Base-by-base conservation (phyloP, 2,888 invertebrate genomes). In the Flabesymbios commensalis region DNA sequence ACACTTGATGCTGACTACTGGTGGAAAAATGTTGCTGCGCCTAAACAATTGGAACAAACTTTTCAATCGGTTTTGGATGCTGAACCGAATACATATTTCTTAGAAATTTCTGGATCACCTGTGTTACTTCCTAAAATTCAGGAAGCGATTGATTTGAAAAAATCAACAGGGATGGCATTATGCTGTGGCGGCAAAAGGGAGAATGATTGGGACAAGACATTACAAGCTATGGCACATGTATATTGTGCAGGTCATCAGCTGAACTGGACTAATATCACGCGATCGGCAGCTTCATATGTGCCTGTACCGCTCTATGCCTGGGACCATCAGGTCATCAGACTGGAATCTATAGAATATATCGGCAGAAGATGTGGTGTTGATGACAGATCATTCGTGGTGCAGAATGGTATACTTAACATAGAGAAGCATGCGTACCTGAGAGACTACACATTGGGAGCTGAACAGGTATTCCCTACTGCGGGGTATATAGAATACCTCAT, bases 1-100 rank as follows among this genome's bases (percentile, higher is more conserved):
- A 45, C 24, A 7, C 26, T 52, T 10, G 57, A 54, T 24, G 55
- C 51, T 3, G 28, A 47, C 14, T 59, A 63, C 51, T 63, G 61
- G 59, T 63, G 63, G 63, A 42, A 63, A 24, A 63, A 63, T 45
- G 43, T 63, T 32, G 3, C 52, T 22, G 39, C 32, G 2, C 22
- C 33, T 7, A 47, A 49, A n/a, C 26, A 59, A 17, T 49, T 59
- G 29, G 31, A 42, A 22, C 43, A 29, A 32, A 51, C 57, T 28
- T 29, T 59, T n/a, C n/a, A 41, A 24, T 31, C 43, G 1, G 19
- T 63, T 19, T 45, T 59, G 54, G 17, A 42, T 19, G 60, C 59
- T 28, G 29, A 60, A 19, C 36, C 31, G 24, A 51, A 55, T 29
- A 42, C 45, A 2, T n/a, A 57, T 22, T 59, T 63, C 41, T 5